Evolutionary conservation across 2,797 vertebrate species (phyloP), one percentile per base, ranked within the genome.

Genomic region (Tauraco hartlaubi): DNA sequence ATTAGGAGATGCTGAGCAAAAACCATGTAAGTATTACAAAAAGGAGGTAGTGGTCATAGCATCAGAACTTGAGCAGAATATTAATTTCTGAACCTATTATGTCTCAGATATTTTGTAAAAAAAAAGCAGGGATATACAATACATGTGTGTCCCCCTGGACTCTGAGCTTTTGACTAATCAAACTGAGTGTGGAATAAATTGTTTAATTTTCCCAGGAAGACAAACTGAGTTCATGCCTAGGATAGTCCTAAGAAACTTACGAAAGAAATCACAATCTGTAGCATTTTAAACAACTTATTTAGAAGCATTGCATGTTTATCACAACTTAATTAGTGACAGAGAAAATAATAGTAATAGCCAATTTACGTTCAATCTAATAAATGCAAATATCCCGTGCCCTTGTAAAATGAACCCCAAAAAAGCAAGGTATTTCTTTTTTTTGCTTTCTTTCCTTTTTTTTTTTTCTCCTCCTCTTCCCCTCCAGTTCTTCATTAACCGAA

Each of bases 401-500:
- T 71, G 25, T 35, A 49, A 71, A 75, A 41, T 5, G 56, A 43
- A 58, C 18, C 9, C 26, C 21, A 46, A 54, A 59, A 84, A 51
- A 4, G 0, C 4, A 20, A 58, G 15, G 1, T 33, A 9, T 23
- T 74, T 61, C 1, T 11, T 25, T 11, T 25, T 26, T 15, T 86
- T 26, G 10, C 9, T 74, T 63, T 23, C 0, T 15, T 39, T 15
- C 0, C 0, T 12, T 29, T 29, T 3, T 14, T 41, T 46, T 29
- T 28, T 12, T 2, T 11, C 19, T 7, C 11, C 7, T 5, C 9
- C 4, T 1, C 14, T 28, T 19, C 6, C 9, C 7, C 26, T 17
- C 15, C 29, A 18, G 5, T 75, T 62, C 16, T 52, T 58, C 46
- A 69, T 15, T 37, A 51, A 7, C 6, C 1, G 4, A 10, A 68